These are phyloP conservation scores for Ptychoptera albimana DNA, from an alignment of 2,888 invertebrate species.

Conservation along the genomic window DNA sequence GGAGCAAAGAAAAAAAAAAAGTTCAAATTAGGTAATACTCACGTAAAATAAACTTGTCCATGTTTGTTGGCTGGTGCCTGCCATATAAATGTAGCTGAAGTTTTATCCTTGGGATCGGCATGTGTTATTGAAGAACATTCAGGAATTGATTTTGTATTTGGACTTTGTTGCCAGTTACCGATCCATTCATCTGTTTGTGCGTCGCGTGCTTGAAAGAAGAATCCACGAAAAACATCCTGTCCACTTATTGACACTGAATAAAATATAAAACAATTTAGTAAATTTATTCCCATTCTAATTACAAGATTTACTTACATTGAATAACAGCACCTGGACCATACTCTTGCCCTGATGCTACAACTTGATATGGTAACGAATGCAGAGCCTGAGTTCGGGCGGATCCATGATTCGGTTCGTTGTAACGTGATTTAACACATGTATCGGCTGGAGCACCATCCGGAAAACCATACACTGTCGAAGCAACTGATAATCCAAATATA, in stretches of 20 bases:
- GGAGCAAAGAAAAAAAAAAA: neutral
- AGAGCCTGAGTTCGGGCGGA: conserved; percentile 49
- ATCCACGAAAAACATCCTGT: conserved; percentile 55
- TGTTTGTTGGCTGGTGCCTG: conserved; percentile 47
- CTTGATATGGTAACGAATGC: conserved; percentile 47
- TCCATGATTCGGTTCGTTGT: conserved; percentile 66
- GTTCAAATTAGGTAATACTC: conserved; percentile 28
- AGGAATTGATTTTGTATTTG: conserved; percentile 58
- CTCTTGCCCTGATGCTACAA: conserved; percentile 44
- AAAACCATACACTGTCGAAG: conserved; percentile 35
- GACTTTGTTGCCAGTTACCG: conserved; percentile 54
- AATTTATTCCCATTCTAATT: neutral
- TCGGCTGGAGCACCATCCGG: conserved; percentile 74
- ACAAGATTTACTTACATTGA: conserved; percentile 36
- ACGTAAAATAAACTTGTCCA: conserved; percentile 71
- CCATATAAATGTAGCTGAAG: conserved; percentile 58
- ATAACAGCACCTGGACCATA: conserved; percentile 55
- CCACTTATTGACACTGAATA: conserved; percentile 21
- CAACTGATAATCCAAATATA: conserved; percentile 24
- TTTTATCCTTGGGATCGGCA: conserved; percentile 57
- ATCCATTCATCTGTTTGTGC: conserved; percentile 55
- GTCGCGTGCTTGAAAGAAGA: conserved; percentile 68
- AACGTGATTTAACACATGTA: conserved; percentile 57
- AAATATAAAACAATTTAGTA: neutral
- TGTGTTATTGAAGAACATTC: conserved; percentile 70